A percentile compares a stretch with the other conserved stretches of the same genome.
Conservation (phyloP, 2,113 vertebrate species). For the Pholis gunnellus region DNA sequence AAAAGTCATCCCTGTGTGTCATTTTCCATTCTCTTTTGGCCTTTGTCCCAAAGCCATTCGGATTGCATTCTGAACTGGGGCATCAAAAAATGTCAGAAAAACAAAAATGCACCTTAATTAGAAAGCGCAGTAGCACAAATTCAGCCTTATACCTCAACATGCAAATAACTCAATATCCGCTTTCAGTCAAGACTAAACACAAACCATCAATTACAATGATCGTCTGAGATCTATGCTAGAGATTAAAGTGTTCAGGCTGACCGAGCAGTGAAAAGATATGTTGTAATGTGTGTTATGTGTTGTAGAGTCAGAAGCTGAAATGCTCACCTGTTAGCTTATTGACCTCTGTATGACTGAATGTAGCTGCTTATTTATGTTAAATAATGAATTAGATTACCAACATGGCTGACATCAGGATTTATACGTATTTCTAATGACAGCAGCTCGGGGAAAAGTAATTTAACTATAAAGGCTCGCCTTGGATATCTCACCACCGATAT, state of each 20-base stretch:
- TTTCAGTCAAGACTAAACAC: not conserved
- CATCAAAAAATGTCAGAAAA: conserved; percentile 12
- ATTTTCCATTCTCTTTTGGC: conserved; percentile 3
- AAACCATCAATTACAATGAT: not conserved
- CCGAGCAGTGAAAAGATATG: too few relatives aligned
- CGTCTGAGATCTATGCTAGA: not conserved
- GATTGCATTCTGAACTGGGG: conserved; percentile 12
- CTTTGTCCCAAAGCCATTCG: conserved; percentile 20
- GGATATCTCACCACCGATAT: too few relatives aligned
- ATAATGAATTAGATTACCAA: too few relatives aligned
- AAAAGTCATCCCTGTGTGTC: conserved; percentile 15
- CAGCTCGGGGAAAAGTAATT: too few relatives aligned
- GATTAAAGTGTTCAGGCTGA: not conserved
- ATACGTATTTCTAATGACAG: too few relatives aligned
- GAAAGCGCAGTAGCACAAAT: conserved; percentile 12
- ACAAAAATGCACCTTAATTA: not conserved
- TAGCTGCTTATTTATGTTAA: too few relatives aligned
- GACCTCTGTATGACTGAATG: too few relatives aligned
- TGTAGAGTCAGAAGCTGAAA: not conserved
- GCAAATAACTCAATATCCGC: not conserved
- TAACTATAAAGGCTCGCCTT: too few relatives aligned
- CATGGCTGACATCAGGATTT: too few relatives aligned
- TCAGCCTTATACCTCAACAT: not conserved
- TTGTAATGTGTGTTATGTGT: not conserved
- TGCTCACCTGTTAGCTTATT: not conserved